Evolutionary conservation across 2,797 vertebrate genomes (phyloP).

Genomic region (Neomorphus geoffroyi): DNA sequence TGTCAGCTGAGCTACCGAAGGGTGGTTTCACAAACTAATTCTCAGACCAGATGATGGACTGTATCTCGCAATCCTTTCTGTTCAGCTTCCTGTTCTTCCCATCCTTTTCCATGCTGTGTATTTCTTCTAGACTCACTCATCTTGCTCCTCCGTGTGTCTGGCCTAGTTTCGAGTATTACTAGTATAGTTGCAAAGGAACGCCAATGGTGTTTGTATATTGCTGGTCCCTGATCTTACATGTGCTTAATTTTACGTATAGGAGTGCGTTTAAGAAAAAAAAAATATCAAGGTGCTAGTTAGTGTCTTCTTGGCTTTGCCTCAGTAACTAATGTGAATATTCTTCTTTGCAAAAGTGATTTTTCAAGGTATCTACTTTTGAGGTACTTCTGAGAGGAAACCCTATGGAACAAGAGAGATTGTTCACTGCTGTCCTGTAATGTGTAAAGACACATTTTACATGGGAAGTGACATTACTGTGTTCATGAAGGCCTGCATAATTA

Average conservation of each 20-base stretch:
- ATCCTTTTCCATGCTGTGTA: not conserved
- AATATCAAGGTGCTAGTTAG: constrained; percentile 64
- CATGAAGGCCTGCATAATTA: constrained; percentile 45
- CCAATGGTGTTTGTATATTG: constrained; percentile 50
- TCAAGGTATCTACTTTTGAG: constrained; percentile 65
- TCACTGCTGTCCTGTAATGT: constrained; percentile 48
- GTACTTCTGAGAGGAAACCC: constrained; percentile 65
- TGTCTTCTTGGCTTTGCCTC: constrained; percentile 65
- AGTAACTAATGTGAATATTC: constrained; percentile 64
- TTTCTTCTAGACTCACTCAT: constrained; percentile 16
- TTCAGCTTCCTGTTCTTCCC: constrained; percentile 54
- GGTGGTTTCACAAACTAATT: constrained; percentile 23
- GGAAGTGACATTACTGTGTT: constrained; percentile 33
- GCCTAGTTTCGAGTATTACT: constrained; percentile 38
- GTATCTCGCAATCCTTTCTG: constrained; percentile 12
- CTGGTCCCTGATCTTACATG: constrained; percentile 43
- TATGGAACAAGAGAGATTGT: constrained; percentile 34
- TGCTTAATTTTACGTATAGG: constrained; percentile 51
- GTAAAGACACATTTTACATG: constrained; percentile 39
- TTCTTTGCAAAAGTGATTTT: constrained; percentile 51
- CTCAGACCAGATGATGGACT: constrained; percentile 50
- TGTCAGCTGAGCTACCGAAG: constrained; percentile 2
- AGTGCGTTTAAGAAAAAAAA: constrained; percentile 42
- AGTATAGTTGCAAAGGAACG: constrained; percentile 44
- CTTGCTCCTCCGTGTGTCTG: constrained; percentile 17